Conservation (phyloP, 2,888 invertebrate species). For the Cybosia mesomella region DNA sequence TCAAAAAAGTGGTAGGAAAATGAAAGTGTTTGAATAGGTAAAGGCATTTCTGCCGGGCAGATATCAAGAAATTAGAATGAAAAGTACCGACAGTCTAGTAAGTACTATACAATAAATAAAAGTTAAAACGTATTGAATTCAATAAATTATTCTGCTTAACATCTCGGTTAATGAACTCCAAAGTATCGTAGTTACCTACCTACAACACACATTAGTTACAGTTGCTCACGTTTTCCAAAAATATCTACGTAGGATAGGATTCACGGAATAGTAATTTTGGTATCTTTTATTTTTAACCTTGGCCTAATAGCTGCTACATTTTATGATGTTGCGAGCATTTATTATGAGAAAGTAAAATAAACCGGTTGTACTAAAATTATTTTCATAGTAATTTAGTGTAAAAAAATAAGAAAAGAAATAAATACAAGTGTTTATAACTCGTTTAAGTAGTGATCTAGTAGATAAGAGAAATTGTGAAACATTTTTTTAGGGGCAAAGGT, state of each 20-base stretch:
- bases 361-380: constrained; percentile 11
- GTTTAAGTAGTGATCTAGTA: not conserved
- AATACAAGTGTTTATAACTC: constrained; percentile 6
- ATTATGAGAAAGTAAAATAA: constrained; percentile 23
- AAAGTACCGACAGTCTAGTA: not conserved
- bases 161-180: constrained; percentile 23
- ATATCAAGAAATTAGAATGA: not conserved
- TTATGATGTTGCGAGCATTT: constrained; percentile 19
- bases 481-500: not conserved
- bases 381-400: constrained; percentile 15
- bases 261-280: constrained; percentile 17
- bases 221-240: constrained; percentile 17
- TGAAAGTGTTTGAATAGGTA: too few relatives aligned
- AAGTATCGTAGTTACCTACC: constrained; percentile 10
- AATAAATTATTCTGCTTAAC: constrained; percentile 15
- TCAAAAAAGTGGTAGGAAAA: too few relatives aligned
- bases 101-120: not conserved
- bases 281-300: constrained; percentile 21
- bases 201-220: constrained; percentile 14
- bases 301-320: constrained; percentile 23
- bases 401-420: constrained; percentile 3
- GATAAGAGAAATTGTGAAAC: not conserved
- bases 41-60: not conserved
- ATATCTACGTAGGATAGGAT: constrained; percentile 14
- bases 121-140: not conserved